Base-by-base conservation (phyloP, 2,797 vertebrate species). In the Scomberomorus guttatus region DNA sequence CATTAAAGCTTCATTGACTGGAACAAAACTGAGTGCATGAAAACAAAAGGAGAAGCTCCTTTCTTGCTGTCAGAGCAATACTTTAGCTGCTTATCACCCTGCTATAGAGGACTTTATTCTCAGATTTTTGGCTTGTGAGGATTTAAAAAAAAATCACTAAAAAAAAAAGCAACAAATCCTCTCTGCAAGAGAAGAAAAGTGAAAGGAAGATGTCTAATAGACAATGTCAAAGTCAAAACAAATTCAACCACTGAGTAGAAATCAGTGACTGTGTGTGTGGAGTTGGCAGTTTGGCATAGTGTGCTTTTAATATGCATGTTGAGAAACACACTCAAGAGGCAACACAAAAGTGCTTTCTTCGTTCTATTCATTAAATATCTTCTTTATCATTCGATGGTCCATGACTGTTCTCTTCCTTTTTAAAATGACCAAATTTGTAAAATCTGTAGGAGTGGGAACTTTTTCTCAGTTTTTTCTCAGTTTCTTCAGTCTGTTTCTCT, bases 91-190 rank as follows among this genome's bases (percentile, higher is more conserved):
- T 85, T 78, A 72, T 84, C 77, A 48, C 32, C 63, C 63, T 79
- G 82, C 76, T 83, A n/a, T n/a, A 77, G 63, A 76, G 42, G 70
- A 78, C 75, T 88, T 68, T 67, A 82, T 64, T 79, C 62, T 76
- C 55, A 11, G n/a, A 46, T 75, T 70, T 74, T 84, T 5, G 51
- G 69, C 76, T 84, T 5, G 74, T 57, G 65, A 61, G 60, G 82
- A 73, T 87, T 85, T 80, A 57, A 77, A 66, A 84, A 80, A 44
- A 71, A 68, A 86, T 70, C 17, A 37, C 52, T 14, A 17, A 13
- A 72, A 76, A 62, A 72, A 70, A 66, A 55, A 42, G 37, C 34
- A 79, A 82, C 54, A 90, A 72, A 77, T 83, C 46, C 44, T 84
- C 14, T 56, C 34, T 39, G 56, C n/a, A 44, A 72, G 39, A 51